Conservation (phyloP, 2,797 vertebrate genomes). For the Balearica regulorum region DNA sequence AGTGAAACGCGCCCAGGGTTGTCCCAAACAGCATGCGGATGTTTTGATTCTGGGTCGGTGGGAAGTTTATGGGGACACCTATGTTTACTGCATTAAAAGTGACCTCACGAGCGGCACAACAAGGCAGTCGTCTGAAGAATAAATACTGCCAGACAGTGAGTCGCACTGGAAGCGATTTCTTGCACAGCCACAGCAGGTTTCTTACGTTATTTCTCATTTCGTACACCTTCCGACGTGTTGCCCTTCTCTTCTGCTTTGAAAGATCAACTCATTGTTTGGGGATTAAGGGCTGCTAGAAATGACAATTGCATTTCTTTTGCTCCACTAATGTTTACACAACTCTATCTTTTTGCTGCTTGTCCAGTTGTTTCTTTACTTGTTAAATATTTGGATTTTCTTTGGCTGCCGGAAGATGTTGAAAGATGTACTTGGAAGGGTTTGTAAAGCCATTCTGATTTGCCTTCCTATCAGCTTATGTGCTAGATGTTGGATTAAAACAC, state of each 20-base stretch:
- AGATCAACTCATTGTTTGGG: not conserved
- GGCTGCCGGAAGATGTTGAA: not conserved
- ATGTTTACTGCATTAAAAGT: not conserved
- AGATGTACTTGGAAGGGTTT: not conserved
- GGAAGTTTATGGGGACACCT: not conserved
- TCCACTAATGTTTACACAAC: not conserved
- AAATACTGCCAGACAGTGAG: not conserved
- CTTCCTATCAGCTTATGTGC: not conserved
- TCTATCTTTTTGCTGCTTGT: not conserved
- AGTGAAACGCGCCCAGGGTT: not conserved
- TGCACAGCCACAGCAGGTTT: not conserved
- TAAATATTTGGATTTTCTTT: not conserved
- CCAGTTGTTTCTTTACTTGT: not conserved
- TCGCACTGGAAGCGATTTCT: not conserved
- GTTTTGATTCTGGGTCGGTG: not conserved
- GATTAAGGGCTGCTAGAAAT: not conserved
- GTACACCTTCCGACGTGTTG: rapidly evolving
- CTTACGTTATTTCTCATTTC: not conserved
- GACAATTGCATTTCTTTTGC: not conserved
- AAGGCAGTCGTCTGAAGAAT: not conserved
- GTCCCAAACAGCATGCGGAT: not conserved
- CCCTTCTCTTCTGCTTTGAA: not conserved
- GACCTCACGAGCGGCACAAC: not conserved
- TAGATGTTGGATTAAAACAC: not conserved
- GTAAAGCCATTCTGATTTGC: not conserved